Evolutionary conservation across 1,140 invertebrate species (phyloP), one percentile per base, ranked within the genome.

Genomic region (Diorhabda carinulata): DNA sequence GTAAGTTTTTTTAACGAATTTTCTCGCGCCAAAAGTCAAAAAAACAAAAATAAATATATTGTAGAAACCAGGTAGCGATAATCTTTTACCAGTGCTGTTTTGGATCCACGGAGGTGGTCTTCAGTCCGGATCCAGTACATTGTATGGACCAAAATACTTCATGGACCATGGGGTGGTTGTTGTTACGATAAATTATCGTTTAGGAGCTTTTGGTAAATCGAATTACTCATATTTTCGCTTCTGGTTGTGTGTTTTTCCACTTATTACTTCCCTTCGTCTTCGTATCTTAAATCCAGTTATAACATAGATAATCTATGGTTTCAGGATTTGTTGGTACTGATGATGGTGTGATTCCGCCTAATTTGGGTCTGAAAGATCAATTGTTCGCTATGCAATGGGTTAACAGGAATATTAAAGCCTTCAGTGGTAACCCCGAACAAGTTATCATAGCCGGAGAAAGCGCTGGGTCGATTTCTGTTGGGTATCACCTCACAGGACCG

Each of bases 151-250:
- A 6, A 68, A 70, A 60, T 73, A 67, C 60, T 41, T 73, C 9
- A 67, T 73, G 41, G 69, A 70, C 56, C 57, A 70, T 7, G 69
- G 62, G 41, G 57, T 73, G 8, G 60, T 73, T 44, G 62, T 73
- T 45, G 71, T 73, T n/a, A 70, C 71, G 2, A 42, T 70, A 9
- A 73, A 64, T 47, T 73, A 73, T 66, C 25, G 67, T 45, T 80
- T 93, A 5, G 91, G 91, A 69, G 83, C 87, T 63, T 80, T 91
- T n/a, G 89, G 89, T 79, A 41, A 57, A 25, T 52, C 25, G 25
- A 25, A 25, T 25, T 25, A 25, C 25, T 25, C 25, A 1, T 25
- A 25, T 25, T 25, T 25, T 25, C 25, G 25, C 25, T 25, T 25
- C 25, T 25, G 25, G 25, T 25, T 25, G 25, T 25, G 25, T 25